These are phyloP conservation scores for Drosophila triauraria DNA, from an alignment of 1,140 invertebrate genomes.

Conservation along the genomic window DNA sequence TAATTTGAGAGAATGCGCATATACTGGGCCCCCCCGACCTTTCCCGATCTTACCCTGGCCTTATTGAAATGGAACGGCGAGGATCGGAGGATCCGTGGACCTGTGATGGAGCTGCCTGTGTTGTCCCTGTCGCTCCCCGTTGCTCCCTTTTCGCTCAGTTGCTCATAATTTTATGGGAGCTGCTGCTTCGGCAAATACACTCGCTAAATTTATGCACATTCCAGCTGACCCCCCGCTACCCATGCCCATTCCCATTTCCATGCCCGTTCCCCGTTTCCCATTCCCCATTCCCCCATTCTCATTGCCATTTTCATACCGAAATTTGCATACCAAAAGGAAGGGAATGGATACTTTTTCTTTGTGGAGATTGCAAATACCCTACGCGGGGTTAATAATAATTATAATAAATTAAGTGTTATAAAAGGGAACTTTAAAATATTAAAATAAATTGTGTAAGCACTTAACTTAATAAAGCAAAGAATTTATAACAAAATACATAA, in stretches of 20 bases:
- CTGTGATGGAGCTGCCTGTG: constrained; percentile 27
- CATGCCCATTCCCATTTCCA: constrained; percentile 2
- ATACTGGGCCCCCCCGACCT: neutral
- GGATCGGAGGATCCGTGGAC: constrained; percentile 7
- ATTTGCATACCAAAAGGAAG: constrained; percentile 65
- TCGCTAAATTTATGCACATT: constrained; percentile 84
- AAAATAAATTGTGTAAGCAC: neutral
- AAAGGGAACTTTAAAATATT: neutral
- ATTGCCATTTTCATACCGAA: constrained; percentile 39
- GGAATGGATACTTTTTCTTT: neutral
- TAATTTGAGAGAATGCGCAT: constrained; percentile 80
- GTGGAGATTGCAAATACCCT: neutral
- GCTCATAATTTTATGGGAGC: constrained; percentile 80
- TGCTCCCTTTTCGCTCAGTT: constrained; percentile 45
- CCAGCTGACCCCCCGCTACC: constrained; percentile 36
- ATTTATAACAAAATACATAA: neutral
- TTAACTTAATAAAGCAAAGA: neutral
- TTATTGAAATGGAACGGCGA: constrained; percentile 22
- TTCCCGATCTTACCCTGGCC: neutral
- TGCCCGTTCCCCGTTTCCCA: neutral
- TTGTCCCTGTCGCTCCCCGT: constrained; percentile 12
- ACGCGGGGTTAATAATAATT: neutral
- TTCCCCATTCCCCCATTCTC: neutral
- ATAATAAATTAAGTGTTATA: neutral
- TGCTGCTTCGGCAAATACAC: constrained; percentile 63